Evolutionary conservation across 2,113 vertebrate species (phyloP).

Genomic region (Phalacrocorax brasilianus): DNA sequence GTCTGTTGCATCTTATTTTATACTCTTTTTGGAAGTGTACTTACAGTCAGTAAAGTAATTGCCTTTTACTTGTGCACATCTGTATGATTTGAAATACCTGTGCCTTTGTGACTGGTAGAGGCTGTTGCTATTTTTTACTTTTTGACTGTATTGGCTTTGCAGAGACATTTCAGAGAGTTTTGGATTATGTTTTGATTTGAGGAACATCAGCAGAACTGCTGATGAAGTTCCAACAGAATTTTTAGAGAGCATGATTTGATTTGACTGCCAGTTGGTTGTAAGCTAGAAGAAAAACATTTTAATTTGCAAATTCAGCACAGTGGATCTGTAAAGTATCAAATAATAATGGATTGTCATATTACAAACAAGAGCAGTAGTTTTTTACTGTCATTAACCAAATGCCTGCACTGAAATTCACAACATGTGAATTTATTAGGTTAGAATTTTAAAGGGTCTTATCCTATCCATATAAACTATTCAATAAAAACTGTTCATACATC

Average conservation of each 20-base stretch:
- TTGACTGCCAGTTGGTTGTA: background rate
- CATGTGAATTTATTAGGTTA: background rate
- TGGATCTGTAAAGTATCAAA: background rate
- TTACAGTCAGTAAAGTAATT: background rate
- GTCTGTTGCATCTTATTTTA: background rate
- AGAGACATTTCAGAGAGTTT: background rate
- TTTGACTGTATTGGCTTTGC: background rate
- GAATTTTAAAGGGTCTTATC: background rate
- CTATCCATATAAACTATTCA: background rate
- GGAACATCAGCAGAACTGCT: background rate
- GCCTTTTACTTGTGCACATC: background rate
- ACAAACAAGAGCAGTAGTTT: background rate
- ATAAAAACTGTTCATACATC: accelerated
- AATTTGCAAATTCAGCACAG: background rate
- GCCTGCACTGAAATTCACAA: background rate
- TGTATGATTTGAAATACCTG: background rate
- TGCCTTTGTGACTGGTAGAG: background rate
- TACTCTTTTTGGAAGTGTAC: background rate
- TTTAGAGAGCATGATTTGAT: background rate
- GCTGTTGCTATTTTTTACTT: background rate
- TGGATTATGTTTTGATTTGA: background rate
- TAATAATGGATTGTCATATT: background rate
- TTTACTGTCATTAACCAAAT: background rate
- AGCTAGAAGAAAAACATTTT: background rate
- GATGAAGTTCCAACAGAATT: background rate